These are phyloP conservation scores for Sebastes matsubarae DNA, from an alignment of 2,797 vertebrate species.

Conservation along the genomic window DNA sequence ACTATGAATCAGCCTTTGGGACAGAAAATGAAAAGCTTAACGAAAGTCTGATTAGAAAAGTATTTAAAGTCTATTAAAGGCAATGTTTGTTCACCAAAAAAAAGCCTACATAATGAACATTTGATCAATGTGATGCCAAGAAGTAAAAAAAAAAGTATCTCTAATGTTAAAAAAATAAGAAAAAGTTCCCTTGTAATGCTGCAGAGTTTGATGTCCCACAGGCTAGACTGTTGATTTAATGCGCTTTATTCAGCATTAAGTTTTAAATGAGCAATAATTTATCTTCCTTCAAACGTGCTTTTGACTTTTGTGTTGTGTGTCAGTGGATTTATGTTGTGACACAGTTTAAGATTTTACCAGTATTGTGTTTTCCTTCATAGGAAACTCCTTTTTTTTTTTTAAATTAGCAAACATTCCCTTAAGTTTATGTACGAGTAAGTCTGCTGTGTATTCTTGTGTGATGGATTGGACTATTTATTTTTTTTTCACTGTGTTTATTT, in stretches of 20 bases:
- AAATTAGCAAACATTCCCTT: conserved; percentile 87
- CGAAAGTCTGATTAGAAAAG: conserved; percentile 4
- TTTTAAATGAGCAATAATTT: conserved; percentile 89
- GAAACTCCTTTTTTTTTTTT: conserved; percentile 71
- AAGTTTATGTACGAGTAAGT: conserved; percentile 89
- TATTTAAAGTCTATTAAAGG: conserved; percentile 11
- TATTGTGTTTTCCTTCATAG: conserved; percentile 43
- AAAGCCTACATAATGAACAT: not conserved
- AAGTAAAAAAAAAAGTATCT: conserved; percentile 12
- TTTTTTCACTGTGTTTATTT: conserved; percentile 91
- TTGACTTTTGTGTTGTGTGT: conserved; percentile 82
- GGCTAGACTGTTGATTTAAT: conserved; percentile 23
- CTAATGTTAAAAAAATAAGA: conserved; percentile 5
- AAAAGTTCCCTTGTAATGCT: conserved; percentile 63
- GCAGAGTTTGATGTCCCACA: conserved; percentile 47
- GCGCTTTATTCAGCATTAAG: conserved; percentile 66
- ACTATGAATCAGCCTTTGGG: conserved; percentile 46
- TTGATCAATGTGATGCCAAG: not conserved
- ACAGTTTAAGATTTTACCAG: conserved; percentile 43
- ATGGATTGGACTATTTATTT: conserved; percentile 98
- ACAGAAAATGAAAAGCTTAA: conserved; percentile 3
- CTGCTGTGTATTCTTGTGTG: conserved; percentile 92
- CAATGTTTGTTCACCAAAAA: conserved; percentile 38
- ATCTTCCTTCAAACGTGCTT: conserved; percentile 91
- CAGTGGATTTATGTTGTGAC: conserved; percentile 72